Percentiles rank a stretch among this genome's conserved stretches.
phyloP scores from a whole-genome alignment of 2,113 vertebrate genomes.

The Melanostigma gelatinosum region DNA sequence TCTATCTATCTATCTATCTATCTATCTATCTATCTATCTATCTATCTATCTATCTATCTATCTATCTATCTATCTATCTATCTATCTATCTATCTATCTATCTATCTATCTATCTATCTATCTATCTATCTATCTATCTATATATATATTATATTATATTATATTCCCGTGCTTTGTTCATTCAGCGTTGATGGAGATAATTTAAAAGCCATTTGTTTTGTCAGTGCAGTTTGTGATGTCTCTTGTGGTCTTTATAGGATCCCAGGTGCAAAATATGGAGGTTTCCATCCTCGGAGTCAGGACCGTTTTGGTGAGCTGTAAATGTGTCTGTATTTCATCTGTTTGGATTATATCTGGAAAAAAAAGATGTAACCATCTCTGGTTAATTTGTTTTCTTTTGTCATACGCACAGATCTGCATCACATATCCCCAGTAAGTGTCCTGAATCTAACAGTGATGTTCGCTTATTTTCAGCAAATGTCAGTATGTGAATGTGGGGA shows the following conservation, averaged over 20 bases:
- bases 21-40: too few relatives aligned
- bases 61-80: too few relatives aligned
- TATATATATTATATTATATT: too few relatives aligned
- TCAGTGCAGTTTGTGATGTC: not conserved
- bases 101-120: too few relatives aligned
- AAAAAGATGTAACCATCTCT: not conserved
- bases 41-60: too few relatives aligned
- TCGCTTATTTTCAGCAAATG: not conserved
- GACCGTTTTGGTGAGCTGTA: conserved; percentile 67
- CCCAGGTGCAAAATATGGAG: conserved; percentile 22
- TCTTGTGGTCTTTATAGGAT: conserved; percentile 44
- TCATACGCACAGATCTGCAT: conserved; percentile 61
- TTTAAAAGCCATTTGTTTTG: not conserved
- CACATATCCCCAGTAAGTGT: conserved; percentile 69
- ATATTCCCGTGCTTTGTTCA: not conserved
- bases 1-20: too few relatives aligned
- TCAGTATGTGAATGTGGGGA: not conserved
- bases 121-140: too few relatives aligned
- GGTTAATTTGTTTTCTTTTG: not conserved
- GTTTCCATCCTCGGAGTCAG: conserved; percentile 15
- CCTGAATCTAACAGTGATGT: not conserved
- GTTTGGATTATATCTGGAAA: not conserved
- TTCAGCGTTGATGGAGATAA: not conserved
- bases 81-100: too few relatives aligned
- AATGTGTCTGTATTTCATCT: not conserved